Evolutionary conservation across 2,113 vertebrate species (phyloP).

Genomic region (Saguinus imperator): DNA sequence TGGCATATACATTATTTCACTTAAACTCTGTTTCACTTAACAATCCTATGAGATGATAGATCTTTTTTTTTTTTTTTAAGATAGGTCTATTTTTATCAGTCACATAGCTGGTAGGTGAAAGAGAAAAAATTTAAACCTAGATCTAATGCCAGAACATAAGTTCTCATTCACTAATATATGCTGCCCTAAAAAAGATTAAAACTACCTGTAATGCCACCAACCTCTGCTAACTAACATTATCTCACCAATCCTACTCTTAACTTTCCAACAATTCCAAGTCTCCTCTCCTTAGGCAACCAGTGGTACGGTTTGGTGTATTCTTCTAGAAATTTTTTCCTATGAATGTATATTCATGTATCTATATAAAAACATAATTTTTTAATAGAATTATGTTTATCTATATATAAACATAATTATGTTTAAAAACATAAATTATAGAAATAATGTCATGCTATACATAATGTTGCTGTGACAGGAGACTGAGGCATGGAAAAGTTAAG

Average conservation of each 20-base stretch:
- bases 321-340: neutral
- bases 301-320: neutral
- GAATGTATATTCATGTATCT: neutral
- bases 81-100: neutral
- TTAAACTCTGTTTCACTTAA: neutral
- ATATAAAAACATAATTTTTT: neutral
- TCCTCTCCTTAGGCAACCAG: neutral
- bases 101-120: neutral
- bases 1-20: neutral
- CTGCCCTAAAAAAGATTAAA: slow-evolving; percentile 2
- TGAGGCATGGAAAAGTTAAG: neutral
- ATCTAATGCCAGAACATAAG: neutral
- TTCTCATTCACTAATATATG: slow-evolving; percentile 18
- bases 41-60: neutral
- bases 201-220: neutral
- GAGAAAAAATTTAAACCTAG: slow-evolving; percentile 41
- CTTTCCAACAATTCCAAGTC: neutral
- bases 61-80: neutral
- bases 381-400: neutral
- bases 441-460: neutral
- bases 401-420: neutral
- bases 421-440: neutral
- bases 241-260: neutral
- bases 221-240: neutral
- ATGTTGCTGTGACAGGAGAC: slow-evolving; percentile 10